phyloP scores from a whole-genome alignment of 2,888 invertebrate species.

The Ligdia adustata region DNA sequence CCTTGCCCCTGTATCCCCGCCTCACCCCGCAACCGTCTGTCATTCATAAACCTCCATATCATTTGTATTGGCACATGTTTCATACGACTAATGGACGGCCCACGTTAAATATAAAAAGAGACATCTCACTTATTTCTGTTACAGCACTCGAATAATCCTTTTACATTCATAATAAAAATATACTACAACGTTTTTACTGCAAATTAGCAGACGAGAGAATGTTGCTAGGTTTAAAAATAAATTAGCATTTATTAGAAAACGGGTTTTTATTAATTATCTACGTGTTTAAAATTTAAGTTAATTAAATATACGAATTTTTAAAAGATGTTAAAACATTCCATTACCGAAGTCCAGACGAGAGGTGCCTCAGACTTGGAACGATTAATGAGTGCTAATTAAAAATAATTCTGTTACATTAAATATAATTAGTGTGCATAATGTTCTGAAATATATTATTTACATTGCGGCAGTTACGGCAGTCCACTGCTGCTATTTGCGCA shows the following conservation, averaged over 20 bases:
- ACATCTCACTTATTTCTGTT: conserved; percentile 59
- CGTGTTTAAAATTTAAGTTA: conserved; percentile 22
- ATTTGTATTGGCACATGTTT: conserved; percentile 84
- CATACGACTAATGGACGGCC: conserved; percentile 81
- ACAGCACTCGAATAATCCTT: conserved; percentile 32
- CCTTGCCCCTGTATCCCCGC: conserved; percentile 25
- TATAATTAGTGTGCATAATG: conserved; percentile 14
- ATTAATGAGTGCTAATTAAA: conserved; percentile 33
- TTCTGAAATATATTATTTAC: conserved; percentile 11
- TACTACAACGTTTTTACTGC: conserved; percentile 42
- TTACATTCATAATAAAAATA: conserved; percentile 27
- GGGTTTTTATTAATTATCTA: conserved; percentile 16
- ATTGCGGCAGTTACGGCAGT: conserved; percentile 1
- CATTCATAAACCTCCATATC: conserved; percentile 83
- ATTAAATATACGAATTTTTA: conserved; percentile 34
- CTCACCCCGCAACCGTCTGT: conserved; percentile 56
- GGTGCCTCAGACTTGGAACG: conserved; percentile 17
- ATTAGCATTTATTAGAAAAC: conserved; percentile 18
- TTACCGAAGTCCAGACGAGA: conserved; percentile 20
- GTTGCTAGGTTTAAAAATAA: conserved; percentile 7
- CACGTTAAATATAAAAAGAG: conserved; percentile 70
- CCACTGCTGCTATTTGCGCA: conserved; percentile 7
- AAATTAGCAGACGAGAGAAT: conserved; percentile 30
- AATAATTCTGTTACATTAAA: conserved; percentile 28
- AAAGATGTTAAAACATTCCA: conserved; percentile 30